Base-by-base conservation (phyloP, 1,140 invertebrate species). In the Steinernema feltiae region DNA sequence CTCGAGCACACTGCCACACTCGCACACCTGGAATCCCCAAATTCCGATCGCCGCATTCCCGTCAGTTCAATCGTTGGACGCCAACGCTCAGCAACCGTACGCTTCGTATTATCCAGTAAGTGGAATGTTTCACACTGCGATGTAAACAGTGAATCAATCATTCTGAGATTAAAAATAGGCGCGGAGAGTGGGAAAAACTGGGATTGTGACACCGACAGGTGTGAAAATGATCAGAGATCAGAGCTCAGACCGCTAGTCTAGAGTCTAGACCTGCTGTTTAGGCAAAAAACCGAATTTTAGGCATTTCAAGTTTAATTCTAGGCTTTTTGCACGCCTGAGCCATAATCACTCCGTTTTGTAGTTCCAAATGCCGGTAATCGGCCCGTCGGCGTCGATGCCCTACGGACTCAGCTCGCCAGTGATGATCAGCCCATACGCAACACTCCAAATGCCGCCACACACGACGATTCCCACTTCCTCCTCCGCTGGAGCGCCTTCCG, bases 381-480 rank as follows among this genome's bases (percentile, higher is more conserved):
- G 77, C n/a, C 63, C 82, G 12, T 76, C 79, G 27, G 74, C 74
- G 3, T 84, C 83, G 29, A 69, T 84, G 21, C 83, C 83, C 27
- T 84, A 76, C 72, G 83, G 83, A 29, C 78, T 85, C 32, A 69
- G 76, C 41, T 85, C 85, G 32, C 84, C 84, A 1, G 77, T 86
- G 2, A 76, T 86, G 75, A 80, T 85, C 69, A 82, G 80, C 41
- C 84, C 84, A 15, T 86, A 86, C 74, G 84, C 85, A 15, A 85
- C 84, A 18, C 71, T 85, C n/a, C 84, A 86, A 27, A 63, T 63
- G 53, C 53, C 53, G 3, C 53, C 15, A 3, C 53, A 63, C 24
- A 15, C 53, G 12, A 12, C 7, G 15, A 3, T 63, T 27, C 53
- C 53, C 7, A 63, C 53, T 3, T 17, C 53, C 24, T 63, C 53